phyloP scores from a whole-genome alignment of 2,797 vertebrate genomes.

The Poeciliopsis presidionis region DNA sequence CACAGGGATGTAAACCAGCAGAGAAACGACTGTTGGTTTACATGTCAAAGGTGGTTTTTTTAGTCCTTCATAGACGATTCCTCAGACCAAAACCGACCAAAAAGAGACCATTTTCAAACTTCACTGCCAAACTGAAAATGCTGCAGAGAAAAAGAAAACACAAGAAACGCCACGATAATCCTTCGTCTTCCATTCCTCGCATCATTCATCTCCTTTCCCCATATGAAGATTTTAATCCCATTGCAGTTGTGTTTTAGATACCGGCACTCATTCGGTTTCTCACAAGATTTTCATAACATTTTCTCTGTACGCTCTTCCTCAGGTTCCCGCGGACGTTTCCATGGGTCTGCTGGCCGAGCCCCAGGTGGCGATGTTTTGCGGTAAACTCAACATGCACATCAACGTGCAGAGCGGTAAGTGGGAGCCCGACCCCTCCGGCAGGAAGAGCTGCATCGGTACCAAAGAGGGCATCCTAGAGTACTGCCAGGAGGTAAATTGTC shows the following conservation, averaged over 20 bases:
- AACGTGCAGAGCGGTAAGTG: conserved; percentile 98
- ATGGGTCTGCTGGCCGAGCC: conserved; percentile 89
- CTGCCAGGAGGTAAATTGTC: conserved; percentile 89
- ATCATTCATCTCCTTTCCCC: background rate
- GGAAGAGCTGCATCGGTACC: conserved; percentile 90
- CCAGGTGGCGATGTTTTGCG: conserved; percentile 98
- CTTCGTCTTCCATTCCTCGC: background rate
- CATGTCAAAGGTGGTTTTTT: conserved; percentile 18
- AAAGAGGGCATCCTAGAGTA: conserved; percentile 96
- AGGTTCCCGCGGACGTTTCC: conserved; percentile 81
- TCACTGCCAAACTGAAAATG: conserved; percentile 1
- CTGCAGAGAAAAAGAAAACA: background rate
- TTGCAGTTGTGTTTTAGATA: background rate
- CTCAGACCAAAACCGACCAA: background rate
- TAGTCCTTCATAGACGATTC: background rate
- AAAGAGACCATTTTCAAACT: background rate
- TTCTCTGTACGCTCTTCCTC: conserved; percentile 17
- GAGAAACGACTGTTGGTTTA: conserved; percentile 34
- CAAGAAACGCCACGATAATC: background rate
- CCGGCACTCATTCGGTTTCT: conserved; percentile 31
- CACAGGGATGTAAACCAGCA: conserved; percentile 38
- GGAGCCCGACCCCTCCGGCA: conserved; percentile 91
- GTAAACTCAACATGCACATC: conserved; percentile 97
- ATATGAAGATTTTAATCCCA: background rate
- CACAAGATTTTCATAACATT: conserved; percentile 36